phyloP scores from a whole-genome alignment of 1,140 invertebrate genomes.

The Drosophila suzukii region DNA sequence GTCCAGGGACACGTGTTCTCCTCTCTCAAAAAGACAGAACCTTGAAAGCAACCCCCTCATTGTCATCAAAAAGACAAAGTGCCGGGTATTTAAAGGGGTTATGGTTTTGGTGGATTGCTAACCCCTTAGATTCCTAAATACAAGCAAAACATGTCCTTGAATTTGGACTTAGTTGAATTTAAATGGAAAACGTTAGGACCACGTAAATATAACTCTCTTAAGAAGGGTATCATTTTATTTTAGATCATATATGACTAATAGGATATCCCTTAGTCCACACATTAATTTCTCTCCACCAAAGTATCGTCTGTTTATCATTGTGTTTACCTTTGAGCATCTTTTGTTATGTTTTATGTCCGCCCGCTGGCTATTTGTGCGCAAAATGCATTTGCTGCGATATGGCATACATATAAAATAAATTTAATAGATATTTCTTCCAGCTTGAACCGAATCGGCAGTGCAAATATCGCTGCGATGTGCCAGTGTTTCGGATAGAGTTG shows the following conservation, averaged over 20 bases:
- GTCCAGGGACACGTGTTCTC: not conserved
- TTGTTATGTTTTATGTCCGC: conserved; percentile 32
- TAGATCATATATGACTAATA: not conserved
- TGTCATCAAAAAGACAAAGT: conserved; percentile 12
- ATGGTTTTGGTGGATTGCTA: not conserved
- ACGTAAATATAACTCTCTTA: too few species aligned
- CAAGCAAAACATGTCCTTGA: not conserved
- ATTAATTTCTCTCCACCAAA: not conserved
- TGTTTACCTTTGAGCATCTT: conserved; percentile 46
- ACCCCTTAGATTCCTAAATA: not conserved
- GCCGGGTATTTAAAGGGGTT: not conserved
- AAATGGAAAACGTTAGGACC: too few species aligned
- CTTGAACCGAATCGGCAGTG: conserved; percentile 20
- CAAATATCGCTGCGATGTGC: conserved; percentile 27
- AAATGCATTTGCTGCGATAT: conserved; percentile 55
- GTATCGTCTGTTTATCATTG: conserved; percentile 18
- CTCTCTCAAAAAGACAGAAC: not conserved
- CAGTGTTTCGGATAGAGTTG: conserved; percentile 14
- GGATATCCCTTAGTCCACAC: not conserved
- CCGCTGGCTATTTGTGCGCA: conserved; percentile 46
- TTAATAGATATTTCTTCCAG: conserved; percentile 38
- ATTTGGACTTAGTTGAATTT: too few species aligned
- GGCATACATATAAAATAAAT: conserved; percentile 37
- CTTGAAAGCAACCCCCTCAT: not conserved
- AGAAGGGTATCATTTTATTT: too few species aligned